Evolutionary conservation across 2,888 invertebrate species (phyloP).

Genomic region (Leptinotarsa peninsularis): DNA sequence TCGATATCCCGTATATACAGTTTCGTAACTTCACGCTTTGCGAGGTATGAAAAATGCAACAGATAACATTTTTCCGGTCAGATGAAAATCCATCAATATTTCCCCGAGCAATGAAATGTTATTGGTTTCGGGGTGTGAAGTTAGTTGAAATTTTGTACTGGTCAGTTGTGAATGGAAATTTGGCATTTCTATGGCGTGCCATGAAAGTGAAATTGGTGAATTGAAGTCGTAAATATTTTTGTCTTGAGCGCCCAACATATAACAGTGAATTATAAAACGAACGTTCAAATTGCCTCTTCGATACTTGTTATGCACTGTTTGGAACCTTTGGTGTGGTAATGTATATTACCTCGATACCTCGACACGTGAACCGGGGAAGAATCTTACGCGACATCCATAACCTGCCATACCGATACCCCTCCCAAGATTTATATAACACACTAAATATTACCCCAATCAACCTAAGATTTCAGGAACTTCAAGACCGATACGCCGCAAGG

Average conservation of each 20-base stretch:
- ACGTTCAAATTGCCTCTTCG: no score
- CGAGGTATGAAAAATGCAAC: constrained; percentile 55
- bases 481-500: no score
- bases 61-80: constrained; percentile 40
- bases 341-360: no score
- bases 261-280: no score
- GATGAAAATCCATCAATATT: constrained; percentile 28
- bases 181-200: neutral
- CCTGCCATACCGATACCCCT: no score
- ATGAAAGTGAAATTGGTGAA: neutral
- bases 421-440: no score
- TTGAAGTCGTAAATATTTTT: neutral
- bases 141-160: constrained; percentile 10
- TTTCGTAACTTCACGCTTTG: constrained; percentile 52
- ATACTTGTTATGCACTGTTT: no score
- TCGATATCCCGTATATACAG: constrained; percentile 37
- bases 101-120: constrained; percentile 19
- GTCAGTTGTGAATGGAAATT: neutral
- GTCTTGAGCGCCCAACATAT: neutral
- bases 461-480: no score
- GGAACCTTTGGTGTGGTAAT: no score
- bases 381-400: no score
- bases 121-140: constrained; percentile 24
- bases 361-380: no score
- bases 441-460: no score